phyloP scores from a whole-genome alignment of 1,140 invertebrate species.

The Macrostomum lignano region DNA sequence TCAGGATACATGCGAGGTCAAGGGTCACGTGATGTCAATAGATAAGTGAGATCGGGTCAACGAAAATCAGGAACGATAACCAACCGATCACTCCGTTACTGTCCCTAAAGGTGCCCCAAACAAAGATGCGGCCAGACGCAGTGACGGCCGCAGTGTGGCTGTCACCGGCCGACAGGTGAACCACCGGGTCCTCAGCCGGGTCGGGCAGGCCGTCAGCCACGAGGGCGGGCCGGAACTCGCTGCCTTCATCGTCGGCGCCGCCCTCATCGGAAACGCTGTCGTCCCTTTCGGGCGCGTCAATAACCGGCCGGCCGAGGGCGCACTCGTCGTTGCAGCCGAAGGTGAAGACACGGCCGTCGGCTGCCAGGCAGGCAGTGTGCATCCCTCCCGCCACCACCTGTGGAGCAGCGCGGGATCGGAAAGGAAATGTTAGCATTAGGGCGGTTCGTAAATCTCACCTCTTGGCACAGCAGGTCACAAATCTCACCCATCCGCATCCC shows the following conservation, averaged over 20 bases:
- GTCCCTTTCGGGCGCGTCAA: slow-evolving; percentile 43
- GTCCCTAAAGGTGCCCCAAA: slow-evolving; percentile 68
- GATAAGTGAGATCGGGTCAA: too few species aligned
- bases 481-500: too few species aligned
- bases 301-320: slow-evolving; percentile 49
- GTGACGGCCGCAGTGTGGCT: slow-evolving; percentile 62
- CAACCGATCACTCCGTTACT: slow-evolving; percentile 59
- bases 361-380: slow-evolving; percentile 58
- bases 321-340: slow-evolving; percentile 87
- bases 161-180: slow-evolving; percentile 69
- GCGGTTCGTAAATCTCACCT: slow-evolving; percentile 13
- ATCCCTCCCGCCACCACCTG: slow-evolving; percentile 50
- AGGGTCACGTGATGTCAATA: too few species aligned
- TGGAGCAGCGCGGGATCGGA: slow-evolving; percentile 45
- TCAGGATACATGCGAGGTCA: too few species aligned
- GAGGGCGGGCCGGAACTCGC: too few species aligned
- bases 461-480: slow-evolving; percentile 34
- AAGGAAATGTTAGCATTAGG: too few species aligned
- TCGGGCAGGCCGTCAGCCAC: too few species aligned
- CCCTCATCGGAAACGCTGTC: too few species aligned
- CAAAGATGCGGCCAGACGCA: slow-evolving; percentile 50
- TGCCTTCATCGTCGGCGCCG: too few species aligned
- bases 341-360: slow-evolving; percentile 35
- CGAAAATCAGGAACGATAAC: too few species aligned
- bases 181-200: too few species aligned